These are phyloP conservation scores for Lepidostoma basale DNA, from an alignment of 1,140 invertebrate genomes.

Conservation along the genomic window DNA sequence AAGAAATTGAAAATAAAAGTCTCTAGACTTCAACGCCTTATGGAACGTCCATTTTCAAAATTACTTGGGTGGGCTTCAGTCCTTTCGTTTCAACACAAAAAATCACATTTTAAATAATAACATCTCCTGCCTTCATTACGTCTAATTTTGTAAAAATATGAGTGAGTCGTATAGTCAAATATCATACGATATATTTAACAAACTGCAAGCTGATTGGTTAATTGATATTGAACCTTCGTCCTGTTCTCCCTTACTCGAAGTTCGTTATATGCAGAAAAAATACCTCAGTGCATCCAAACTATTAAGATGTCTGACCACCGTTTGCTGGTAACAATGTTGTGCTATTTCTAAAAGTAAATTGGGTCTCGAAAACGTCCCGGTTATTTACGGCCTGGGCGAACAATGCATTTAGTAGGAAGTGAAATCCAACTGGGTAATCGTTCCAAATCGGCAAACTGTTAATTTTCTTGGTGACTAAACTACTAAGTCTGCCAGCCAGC, in stretches of 20 bases:
- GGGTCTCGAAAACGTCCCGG: neutral
- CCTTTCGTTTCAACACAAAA: neutral
- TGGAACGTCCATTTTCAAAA: neutral
- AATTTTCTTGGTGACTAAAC: constrained; percentile 6
- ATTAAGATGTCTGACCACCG: constrained; percentile 7
- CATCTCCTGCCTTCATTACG: neutral
- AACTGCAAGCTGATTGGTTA: neutral
- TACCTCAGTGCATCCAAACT: neutral
- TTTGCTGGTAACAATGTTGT: neutral
- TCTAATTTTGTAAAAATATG: neutral
- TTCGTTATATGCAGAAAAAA: neutral
- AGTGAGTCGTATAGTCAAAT: neutral
- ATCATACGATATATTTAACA: neutral
- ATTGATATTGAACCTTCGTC: neutral
- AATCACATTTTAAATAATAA: neutral
- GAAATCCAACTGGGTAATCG: constrained; percentile 32
- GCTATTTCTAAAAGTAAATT: constrained; percentile 32
- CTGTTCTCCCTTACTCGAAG: neutral
- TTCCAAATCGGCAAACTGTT: neutral
- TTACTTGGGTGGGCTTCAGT: neutral
- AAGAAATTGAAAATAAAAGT: neutral
- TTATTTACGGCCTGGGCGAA: constrained; percentile 2
- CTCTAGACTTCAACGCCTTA: neutral
- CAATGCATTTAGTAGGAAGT: constrained; percentile 36
- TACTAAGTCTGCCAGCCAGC: too few relatives aligned